Conservation (phyloP, 2,797 vertebrate genomes). For the Euphonia xanthogaster region DNA sequence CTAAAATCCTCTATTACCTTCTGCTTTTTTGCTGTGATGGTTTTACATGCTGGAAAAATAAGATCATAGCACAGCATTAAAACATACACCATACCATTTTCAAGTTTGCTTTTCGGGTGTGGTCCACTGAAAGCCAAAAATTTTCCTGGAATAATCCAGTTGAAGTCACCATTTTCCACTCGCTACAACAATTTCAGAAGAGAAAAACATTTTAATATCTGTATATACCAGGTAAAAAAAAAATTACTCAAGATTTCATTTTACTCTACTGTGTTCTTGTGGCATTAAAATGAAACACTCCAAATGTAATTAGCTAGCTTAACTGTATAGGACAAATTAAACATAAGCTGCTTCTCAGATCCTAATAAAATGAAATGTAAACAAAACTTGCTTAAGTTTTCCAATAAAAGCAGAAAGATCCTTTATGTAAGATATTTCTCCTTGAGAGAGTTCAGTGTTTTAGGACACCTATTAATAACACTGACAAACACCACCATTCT, state of each 20-base stretch:
- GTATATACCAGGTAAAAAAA: background rate
- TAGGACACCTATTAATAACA: background rate
- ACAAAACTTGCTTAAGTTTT: background rate
- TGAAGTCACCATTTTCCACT: conserved; percentile 98
- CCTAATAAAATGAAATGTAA: background rate
- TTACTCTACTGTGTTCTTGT: background rate
- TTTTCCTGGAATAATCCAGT: conserved; percentile 94
- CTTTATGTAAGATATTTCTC: background rate
- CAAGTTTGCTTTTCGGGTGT: conserved; percentile 92
- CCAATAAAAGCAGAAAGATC: background rate
- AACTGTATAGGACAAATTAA: background rate
- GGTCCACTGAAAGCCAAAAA: conserved; percentile 97
- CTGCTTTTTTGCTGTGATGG: background rate
- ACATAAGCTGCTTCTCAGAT: background rate
- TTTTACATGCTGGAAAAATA: background rate
- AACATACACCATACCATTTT: conserved; percentile 85
- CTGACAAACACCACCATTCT: background rate
- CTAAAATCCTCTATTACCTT: background rate
- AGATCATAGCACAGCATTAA: background rate
- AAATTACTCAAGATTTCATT: background rate
- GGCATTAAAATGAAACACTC: background rate
- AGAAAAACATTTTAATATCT: conserved; percentile 40
- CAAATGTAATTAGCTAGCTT: background rate
- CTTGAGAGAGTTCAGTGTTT: background rate
- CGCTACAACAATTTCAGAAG: conserved; percentile 76